phyloP scores from a whole-genome alignment of 2,113 vertebrate species.

The Sebastes schlegelii region DNA sequence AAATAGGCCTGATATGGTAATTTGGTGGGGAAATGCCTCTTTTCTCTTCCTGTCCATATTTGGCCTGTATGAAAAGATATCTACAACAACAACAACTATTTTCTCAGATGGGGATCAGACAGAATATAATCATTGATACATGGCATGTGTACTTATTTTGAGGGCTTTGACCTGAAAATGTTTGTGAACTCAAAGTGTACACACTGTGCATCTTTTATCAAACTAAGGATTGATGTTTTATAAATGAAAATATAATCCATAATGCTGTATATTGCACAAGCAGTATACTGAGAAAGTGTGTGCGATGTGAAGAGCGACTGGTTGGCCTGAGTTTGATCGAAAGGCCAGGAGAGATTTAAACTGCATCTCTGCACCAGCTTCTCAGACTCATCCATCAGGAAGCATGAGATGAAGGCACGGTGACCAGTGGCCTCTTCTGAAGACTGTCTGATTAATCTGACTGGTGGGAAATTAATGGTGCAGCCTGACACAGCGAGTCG shows the following conservation, averaged over 20 bases:
- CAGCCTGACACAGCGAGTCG: conserved; percentile 49
- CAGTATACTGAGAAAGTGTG: neutral
- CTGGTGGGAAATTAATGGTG: conserved; percentile 33
- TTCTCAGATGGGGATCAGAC: conserved; percentile 20
- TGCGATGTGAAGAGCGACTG: neutral
- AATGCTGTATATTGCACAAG: neutral
- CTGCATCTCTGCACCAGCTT: conserved; percentile 15
- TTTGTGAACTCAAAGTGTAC: conserved; percentile 20
- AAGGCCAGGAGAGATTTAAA: conserved; percentile 35
- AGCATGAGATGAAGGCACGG: conserved; percentile 13
- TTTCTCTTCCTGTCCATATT: neutral
- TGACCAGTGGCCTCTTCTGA: conserved; percentile 36
- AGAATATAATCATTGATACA: conserved; percentile 21
- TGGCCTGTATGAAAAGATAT: neutral
- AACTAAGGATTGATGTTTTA: conserved; percentile 45
- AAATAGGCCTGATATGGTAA: neutral
- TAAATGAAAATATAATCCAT: neutral
- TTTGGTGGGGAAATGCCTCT: conserved; percentile 1
- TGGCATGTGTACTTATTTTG: conserved; percentile 7
- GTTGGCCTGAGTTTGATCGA: neutral
- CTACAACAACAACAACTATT: conserved; percentile 10
- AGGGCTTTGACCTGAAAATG: conserved; percentile 21
- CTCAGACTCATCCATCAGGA: conserved; percentile 5
- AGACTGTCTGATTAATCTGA: conserved; percentile 56
- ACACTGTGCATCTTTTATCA: conserved; percentile 41